Evolutionary conservation across 1,140 invertebrate genomes (phyloP).

Genomic region (Drosophila ananassae): DNA sequence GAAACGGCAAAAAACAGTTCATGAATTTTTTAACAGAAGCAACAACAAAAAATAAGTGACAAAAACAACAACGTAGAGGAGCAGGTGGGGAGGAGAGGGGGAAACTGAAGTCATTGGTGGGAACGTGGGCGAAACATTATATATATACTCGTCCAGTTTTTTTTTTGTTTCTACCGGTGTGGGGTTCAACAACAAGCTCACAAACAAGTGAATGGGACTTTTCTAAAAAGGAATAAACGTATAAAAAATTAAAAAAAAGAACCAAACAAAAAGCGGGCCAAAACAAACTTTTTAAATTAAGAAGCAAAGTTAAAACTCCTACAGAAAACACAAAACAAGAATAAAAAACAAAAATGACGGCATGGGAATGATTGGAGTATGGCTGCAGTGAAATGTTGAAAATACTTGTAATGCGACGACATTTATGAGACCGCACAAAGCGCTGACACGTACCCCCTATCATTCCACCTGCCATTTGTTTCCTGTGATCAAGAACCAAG

Average conservation of each 20-base stretch:
- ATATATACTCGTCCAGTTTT: neutral
- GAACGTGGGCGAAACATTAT: constrained; percentile 31
- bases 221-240: constrained; percentile 52
- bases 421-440: constrained; percentile 51
- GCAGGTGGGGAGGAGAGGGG: constrained; percentile 30
- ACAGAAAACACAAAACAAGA: constrained; percentile 33
- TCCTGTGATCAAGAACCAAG: constrained; percentile 16
- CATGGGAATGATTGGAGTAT: constrained; percentile 26
- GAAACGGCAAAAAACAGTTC: constrained; percentile 68
- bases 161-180: constrained; percentile 20
- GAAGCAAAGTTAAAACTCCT: constrained; percentile 78
- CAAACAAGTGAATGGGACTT: constrained; percentile 72
- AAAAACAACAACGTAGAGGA: constrained; percentile 62
- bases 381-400: constrained; percentile 25
- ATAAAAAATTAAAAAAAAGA: constrained; percentile 15
- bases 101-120: constrained; percentile 11
- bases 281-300: constrained; percentile 79
- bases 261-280: constrained; percentile 25
- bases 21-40: constrained; percentile 76
- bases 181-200: constrained; percentile 35
- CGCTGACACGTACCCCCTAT: constrained; percentile 35
- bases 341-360: constrained; percentile 18
- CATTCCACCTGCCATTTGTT: constrained; percentile 27
- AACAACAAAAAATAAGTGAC: constrained; percentile 71
- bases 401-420: constrained; percentile 49